A percentile compares a stretch with the other conserved stretches of the same genome.
These are phyloP conservation scores for Rattus rattus DNA, from an alignment of 2,113 vertebrate species.

Conservation along the genomic window DNA sequence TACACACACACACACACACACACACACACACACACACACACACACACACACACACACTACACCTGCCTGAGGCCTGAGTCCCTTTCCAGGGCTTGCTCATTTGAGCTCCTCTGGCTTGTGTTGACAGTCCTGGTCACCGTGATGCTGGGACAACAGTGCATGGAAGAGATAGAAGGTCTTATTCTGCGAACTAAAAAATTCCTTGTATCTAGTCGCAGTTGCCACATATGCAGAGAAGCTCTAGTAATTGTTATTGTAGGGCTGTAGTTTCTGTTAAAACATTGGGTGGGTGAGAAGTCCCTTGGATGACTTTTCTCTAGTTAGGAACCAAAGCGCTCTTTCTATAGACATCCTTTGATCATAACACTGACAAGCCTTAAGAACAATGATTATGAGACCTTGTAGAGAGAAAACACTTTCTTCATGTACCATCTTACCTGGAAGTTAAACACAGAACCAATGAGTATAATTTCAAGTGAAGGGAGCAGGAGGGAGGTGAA, in stretches of 20 bases:
- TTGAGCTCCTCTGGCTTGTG: neutral
- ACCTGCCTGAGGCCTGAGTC: rapidly evolving
- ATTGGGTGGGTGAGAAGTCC: neutral
- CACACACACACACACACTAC: too few species aligned
- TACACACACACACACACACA: neutral
- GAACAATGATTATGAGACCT: neutral
- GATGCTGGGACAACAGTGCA: neutral
- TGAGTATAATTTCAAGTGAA: neutral
- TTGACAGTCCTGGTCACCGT: neutral
- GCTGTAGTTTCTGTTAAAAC: neutral
- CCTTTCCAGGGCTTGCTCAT: slow-evolving; percentile 2
- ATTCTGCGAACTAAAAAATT: neutral
- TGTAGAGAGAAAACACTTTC: neutral
- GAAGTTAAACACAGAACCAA: neutral
- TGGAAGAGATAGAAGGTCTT: neutral
- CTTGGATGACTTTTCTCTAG: neutral
- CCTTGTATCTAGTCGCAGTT: neutral
- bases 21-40: too few species aligned
- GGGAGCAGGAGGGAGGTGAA: too few species aligned
- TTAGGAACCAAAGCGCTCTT: neutral
- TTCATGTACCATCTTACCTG: neutral
- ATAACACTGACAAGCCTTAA: neutral
- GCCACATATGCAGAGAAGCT: neutral
- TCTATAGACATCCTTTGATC: neutral
- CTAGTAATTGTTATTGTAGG: neutral